A percentile compares a stretch with the other conserved stretches of the same genome.
phyloP scores from a whole-genome alignment of 2,888 invertebrate genomes.

The Tetragonula carbonaria region DNA sequence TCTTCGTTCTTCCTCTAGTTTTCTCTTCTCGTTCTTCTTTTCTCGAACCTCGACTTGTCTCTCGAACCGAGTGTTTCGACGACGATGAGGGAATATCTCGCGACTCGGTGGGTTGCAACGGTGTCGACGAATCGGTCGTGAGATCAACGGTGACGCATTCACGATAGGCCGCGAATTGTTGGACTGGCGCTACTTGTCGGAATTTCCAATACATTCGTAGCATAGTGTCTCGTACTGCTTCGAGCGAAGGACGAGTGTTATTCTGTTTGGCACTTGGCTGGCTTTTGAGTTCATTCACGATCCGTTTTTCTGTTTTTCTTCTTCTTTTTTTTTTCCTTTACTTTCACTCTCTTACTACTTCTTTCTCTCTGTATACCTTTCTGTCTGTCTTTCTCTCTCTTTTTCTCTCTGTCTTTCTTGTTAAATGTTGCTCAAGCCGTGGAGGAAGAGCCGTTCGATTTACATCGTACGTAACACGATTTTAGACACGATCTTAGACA shows the following conservation, averaged over 20 bases:
- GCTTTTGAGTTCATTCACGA: conserved; percentile 60
- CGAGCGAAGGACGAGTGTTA: conserved; percentile 52
- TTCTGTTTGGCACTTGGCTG: conserved; percentile 63
- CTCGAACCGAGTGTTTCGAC: neutral
- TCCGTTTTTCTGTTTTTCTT: conserved; percentile 1
- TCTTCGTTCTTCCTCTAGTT: neutral
- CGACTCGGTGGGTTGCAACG: conserved; percentile 19
- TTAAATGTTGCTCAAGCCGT: conserved; percentile 30
- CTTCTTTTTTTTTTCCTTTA: conserved; percentile 9
- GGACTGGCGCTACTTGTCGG: conserved; percentile 73
- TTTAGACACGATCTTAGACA: conserved; percentile 26
- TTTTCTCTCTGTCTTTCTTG: conserved; percentile 10
- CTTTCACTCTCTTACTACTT: conserved; percentile 8
- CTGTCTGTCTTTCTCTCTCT: neutral
- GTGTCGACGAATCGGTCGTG: conserved; percentile 26
- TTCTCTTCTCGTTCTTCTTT: neutral
- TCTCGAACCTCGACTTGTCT: neutral
- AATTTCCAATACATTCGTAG: conserved; percentile 53
- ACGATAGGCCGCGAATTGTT: conserved; percentile 49
- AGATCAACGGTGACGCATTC: neutral
- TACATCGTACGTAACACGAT: conserved; percentile 28
- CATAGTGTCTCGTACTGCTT: conserved; percentile 58
- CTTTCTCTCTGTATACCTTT: conserved; percentile 5
- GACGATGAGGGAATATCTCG: neutral
- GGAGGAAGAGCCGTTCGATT: conserved; percentile 25